Conservation (phyloP, 2,113 vertebrate genomes). For the Phoxinus phoxinus region DNA sequence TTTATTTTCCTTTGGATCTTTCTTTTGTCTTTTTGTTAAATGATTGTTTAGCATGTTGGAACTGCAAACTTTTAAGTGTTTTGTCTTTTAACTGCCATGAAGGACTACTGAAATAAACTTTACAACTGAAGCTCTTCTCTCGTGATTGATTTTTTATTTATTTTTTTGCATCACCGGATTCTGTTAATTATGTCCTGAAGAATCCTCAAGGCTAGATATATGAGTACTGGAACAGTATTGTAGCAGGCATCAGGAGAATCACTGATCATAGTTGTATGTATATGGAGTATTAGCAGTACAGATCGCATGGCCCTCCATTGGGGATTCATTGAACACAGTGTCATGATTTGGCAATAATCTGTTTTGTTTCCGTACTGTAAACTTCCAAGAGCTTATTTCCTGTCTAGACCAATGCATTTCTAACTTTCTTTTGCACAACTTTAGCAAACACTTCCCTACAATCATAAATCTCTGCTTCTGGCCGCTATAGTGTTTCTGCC, state of each 20-base stretch:
- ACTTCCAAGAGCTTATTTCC: conserved; percentile 34
- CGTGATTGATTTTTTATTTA: neutral
- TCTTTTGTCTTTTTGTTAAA: conserved; percentile 72
- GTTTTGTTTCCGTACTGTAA: conserved; percentile 10
- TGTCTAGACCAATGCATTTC: conserved; percentile 51
- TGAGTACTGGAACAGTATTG: neutral
- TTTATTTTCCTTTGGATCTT: conserved; percentile 69
- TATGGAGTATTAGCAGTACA: neutral
- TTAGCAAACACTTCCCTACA: neutral
- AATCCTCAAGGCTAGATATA: conserved; percentile 8
- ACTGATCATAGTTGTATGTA: neutral
- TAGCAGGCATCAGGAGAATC: neutral
- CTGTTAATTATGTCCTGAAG: conserved; percentile 1
- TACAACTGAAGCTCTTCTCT: conserved; percentile 41
- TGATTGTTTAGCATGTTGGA: conserved; percentile 98
- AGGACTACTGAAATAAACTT: conserved; percentile 81
- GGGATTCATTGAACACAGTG: conserved; percentile 2
- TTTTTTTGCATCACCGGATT: neutral
- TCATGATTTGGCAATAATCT: conserved; percentile 31
- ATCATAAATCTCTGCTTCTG: neutral
- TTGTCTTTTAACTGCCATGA: conserved; percentile 89
- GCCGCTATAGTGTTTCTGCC: neutral
- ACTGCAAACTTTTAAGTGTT: conserved; percentile 93
- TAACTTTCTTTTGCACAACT: neutral
- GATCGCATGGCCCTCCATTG: neutral